Conservation (phyloP, 2,797 vertebrate species). For the Leuciscus waleckii region DNA sequence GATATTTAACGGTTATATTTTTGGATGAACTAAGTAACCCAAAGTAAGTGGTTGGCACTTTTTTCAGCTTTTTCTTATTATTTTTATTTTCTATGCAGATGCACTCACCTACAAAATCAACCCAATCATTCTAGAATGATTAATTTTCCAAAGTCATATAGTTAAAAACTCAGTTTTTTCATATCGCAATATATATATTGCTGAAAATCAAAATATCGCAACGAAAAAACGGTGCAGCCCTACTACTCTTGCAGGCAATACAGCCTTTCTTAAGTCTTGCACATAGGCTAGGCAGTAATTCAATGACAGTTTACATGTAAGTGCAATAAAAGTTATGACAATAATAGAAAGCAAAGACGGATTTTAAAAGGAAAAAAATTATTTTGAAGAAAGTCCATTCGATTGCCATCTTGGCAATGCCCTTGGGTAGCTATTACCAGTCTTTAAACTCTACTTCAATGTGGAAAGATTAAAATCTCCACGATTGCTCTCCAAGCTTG, state of each 20-base stretch:
- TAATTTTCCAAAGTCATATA: not conserved
- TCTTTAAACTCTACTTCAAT: not conserved
- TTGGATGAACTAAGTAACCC: not conserved
- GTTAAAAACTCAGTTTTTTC: not conserved
- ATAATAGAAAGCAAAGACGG: not conserved
- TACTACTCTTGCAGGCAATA: not conserved
- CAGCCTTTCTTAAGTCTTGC: not conserved
- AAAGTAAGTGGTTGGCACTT: too few relatives aligned
- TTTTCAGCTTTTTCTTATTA: not conserved
- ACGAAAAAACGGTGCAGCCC: not conserved
- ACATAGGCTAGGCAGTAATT: not conserved
- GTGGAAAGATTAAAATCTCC: not conserved
- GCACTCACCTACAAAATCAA: not conserved
- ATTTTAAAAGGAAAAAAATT: not conserved
- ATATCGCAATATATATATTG: not conserved
- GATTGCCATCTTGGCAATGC: not conserved
- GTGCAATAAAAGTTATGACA: not conserved
- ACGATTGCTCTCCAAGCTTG: not conserved
- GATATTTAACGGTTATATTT: not conserved
- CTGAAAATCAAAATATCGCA: not conserved
- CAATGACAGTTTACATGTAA: not conserved
- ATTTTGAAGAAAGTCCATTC: not conserved
- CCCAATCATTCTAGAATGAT: not conserved
- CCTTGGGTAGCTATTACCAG: not conserved
- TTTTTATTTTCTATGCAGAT: not conserved